Evolutionary conservation across 2,888 invertebrate genomes (phyloP), one percentile per base, ranked within the genome.

Genomic region (Polyploca ridens): DNA sequence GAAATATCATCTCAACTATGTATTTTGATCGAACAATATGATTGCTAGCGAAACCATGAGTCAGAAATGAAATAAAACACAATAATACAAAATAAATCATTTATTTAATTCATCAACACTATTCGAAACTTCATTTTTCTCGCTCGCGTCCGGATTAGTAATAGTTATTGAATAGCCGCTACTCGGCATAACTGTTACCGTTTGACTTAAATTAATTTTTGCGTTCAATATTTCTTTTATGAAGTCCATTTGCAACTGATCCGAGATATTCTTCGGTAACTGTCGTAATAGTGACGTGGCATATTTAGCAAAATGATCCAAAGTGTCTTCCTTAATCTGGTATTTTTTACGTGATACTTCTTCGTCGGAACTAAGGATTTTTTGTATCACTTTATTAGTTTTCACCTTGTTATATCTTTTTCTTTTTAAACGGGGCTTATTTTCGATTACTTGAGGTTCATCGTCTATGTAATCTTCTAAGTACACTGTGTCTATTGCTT

Each of bases 241-340:
- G 19, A 88, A 81, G 4, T 86, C 82, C 10, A 72, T 74, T 69
- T 88, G 88, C 0, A 88, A 33, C 6, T 73, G 71, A 64, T 79
- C 80, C 0, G 86, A 82, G 0, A 78, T 71, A 0, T 75, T 49
- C 57, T 75, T 78, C 0, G 88, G 88, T 4, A 88, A 19, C n/a
- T 83, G 78, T 66, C 75, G 79, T 14, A 88, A 62, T 58, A 88
- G 62, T 0, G 85, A 80, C 0, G 73, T 74, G 0, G 86, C 27
- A 33, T 88, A 88, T 63, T 75, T 76, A 0, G 82, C 84, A 33
- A 88, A 88, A 19, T 77, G 67, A 33, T 86, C 81, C 6, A 85
- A 16, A 2, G 74, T 76, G 8, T 78, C 78, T 46, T 65, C 59
- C 27, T 63, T 66, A 49, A 64, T 66, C 11, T 11, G 7, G 35